Conservation (phyloP, 2,113 vertebrate genomes). For the Ascaphus truei region DNA sequence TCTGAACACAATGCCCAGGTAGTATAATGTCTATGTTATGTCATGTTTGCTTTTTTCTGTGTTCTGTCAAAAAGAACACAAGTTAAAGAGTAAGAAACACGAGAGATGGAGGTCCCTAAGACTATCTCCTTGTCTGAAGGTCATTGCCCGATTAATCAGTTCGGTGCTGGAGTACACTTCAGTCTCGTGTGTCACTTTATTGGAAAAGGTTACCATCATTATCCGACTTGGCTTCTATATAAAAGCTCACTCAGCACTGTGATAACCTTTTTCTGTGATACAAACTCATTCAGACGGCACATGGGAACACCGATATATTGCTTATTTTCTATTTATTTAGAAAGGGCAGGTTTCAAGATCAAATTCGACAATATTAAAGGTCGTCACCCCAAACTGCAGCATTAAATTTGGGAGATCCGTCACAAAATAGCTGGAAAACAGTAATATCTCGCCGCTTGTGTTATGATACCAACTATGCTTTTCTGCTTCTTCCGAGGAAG, state of each 20-base stretch:
- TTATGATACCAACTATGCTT: too few relatives aligned
- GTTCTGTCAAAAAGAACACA: too few relatives aligned
- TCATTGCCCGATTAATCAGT: too few relatives aligned
- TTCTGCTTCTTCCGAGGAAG: too few relatives aligned
- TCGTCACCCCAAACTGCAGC: neutral
- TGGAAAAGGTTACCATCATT: slow-evolving; percentile 21
- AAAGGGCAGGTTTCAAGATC: neutral
- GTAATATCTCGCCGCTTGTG: neutral
- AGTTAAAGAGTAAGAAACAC: too few relatives aligned
- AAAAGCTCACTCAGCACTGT: slow-evolving; percentile 2
- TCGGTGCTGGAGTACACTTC: neutral
- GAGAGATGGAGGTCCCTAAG: too few relatives aligned
- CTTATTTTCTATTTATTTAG: slow-evolving; percentile 23
- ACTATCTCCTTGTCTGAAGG: too few relatives aligned
- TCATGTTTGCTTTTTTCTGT: too few relatives aligned
- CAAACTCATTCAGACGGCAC: neutral
- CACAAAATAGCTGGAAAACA: neutral
- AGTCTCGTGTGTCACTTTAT: neutral
- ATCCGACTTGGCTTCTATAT: neutral
- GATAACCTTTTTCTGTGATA: slow-evolving; percentile 9
- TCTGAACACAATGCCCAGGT: too few relatives aligned
- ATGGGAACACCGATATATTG: slow-evolving; percentile 5
- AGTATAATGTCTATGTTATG: too few relatives aligned
- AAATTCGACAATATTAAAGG: slow-evolving; percentile 25
- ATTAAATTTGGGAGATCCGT: neutral